phyloP scores from a whole-genome alignment of 2,888 invertebrate genomes.

The Aleiodes alternator region DNA sequence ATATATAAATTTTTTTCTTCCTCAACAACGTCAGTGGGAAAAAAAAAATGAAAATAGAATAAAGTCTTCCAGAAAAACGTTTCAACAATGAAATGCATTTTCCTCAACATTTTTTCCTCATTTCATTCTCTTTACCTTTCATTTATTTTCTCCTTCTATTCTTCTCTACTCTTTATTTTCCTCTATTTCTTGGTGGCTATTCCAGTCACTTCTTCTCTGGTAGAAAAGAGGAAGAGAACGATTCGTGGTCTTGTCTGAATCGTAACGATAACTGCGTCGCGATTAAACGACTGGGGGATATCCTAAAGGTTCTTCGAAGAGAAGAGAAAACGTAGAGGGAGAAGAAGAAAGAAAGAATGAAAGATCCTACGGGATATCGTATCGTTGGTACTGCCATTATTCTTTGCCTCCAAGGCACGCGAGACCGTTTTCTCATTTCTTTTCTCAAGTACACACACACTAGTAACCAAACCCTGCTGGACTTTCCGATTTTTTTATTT shows the following conservation, averaged over 20 bases:
- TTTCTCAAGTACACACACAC: conserved; percentile 24
- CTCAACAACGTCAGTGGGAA: not conserved
- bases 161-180: not conserved
- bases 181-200: conserved; percentile 41
- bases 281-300: conserved; percentile 45
- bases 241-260: conserved; percentile 42
- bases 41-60: not conserved
- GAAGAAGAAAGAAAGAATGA: conserved; percentile 16
- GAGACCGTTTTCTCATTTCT: conserved; percentile 44
- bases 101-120: conserved; percentile 22
- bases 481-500: conserved; percentile 29
- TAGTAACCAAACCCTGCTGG: conserved; percentile 29
- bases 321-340: not conserved
- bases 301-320: conserved; percentile 26
- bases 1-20: not conserved
- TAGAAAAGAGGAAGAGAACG: not conserved
- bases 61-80: not conserved
- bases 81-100: conserved; percentile 7
- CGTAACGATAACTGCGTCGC: conserved; percentile 49
- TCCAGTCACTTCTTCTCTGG: conserved; percentile 35
- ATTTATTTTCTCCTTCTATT: conserved; percentile 1
- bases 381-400: conserved; percentile 49
- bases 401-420: conserved; percentile 52
- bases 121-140: conserved; percentile 14
- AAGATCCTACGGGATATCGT: conserved; percentile 44